These are phyloP conservation scores for Drosophila ochracea DNA, from an alignment of 2,888 invertebrate species.

Conservation along the genomic window DNA sequence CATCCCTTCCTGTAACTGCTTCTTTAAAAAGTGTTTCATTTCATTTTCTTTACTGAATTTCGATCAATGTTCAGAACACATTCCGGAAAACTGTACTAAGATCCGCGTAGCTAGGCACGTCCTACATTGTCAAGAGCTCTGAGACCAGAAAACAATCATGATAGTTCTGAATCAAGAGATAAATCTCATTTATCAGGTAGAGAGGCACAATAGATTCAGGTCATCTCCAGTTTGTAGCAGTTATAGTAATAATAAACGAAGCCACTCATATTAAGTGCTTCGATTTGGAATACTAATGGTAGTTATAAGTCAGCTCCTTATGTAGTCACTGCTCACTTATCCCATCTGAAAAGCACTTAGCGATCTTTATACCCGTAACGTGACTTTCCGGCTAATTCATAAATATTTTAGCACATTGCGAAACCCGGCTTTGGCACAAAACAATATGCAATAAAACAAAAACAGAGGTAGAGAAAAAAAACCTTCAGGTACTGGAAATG, in stretches of 20 bases:
- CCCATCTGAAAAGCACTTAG: slow-evolving; percentile 9
- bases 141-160: too few species aligned
- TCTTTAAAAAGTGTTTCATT: too few species aligned
- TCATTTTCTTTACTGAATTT: neutral
- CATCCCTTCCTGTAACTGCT: neutral
- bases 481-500: slow-evolving; percentile 22
- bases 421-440: slow-evolving; percentile 11
- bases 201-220: neutral
- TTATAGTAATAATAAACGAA: neutral
- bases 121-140: too few species aligned
- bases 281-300: too few species aligned
- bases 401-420: slow-evolving; percentile 64
- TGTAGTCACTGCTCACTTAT: slow-evolving; percentile 4
- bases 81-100: neutral
- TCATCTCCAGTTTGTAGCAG: neutral
- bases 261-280: neutral
- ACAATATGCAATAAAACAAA: slow-evolving; percentile 41
- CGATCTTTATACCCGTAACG: slow-evolving; percentile 35
- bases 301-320: slow-evolving; percentile 7
- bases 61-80: neutral
- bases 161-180: neutral
- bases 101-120: neutral
- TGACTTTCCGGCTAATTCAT: slow-evolving; percentile 61
- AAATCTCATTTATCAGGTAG: neutral
- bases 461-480: slow-evolving; percentile 19